These are phyloP conservation scores for Danio tinwini DNA, from an alignment of 2,797 vertebrate species.

Conservation along the genomic window DNA sequence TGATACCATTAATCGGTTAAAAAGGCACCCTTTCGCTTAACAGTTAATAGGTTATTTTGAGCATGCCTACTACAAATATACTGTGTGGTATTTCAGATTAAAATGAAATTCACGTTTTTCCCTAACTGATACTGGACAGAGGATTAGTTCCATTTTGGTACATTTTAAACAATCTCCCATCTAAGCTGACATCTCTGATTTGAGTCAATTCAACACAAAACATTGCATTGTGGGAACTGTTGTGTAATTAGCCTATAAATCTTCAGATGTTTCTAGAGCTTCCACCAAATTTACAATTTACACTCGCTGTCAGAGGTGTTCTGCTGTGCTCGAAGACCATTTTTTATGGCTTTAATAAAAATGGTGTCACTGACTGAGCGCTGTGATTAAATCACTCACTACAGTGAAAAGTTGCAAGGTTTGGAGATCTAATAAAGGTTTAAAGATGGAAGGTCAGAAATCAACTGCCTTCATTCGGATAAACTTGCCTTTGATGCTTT, in stretches of 20 bases:
- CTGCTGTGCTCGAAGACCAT: background rate
- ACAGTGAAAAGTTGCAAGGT: constrained; percentile 10
- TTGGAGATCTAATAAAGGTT: constrained; percentile 8
- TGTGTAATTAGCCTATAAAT: constrained; percentile 10
- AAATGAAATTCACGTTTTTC: background rate
- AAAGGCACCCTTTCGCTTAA: too few species aligned
- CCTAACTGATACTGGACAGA: too few species aligned
- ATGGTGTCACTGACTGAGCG: constrained; percentile 1
- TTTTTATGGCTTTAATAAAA: constrained; percentile 45
- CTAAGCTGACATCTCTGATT: background rate
- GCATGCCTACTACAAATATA: too few species aligned
- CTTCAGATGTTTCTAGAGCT: constrained; percentile 6
- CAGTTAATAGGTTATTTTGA: too few species aligned
- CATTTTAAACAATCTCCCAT: background rate
- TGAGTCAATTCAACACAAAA: background rate
- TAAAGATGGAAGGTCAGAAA: background rate
- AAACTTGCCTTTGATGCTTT: constrained; percentile 38
- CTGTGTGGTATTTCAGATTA: background rate
- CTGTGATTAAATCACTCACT: constrained; percentile 22
- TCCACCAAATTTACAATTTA: constrained; percentile 1
- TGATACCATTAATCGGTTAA: too few species aligned
- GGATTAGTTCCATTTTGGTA: background rate
- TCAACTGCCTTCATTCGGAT: constrained; percentile 38
- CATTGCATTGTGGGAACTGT: background rate
- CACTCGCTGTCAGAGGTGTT: constrained; percentile 1